phyloP scores from a whole-genome alignment of 2,797 vertebrate genomes.

The Merluccius polli region DNA sequence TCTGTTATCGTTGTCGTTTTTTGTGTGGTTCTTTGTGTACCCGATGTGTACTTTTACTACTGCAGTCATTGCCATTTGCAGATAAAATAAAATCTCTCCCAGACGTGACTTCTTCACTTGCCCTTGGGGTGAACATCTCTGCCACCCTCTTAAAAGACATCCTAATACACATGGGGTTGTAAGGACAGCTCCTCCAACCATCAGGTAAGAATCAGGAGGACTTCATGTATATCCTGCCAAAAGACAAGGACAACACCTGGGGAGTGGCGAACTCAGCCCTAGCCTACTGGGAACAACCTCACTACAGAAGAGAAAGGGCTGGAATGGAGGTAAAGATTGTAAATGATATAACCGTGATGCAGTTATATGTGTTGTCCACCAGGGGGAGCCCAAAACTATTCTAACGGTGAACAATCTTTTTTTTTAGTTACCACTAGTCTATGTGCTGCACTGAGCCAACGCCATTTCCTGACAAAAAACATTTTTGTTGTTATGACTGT shows the following conservation, averaged over 20 bases:
- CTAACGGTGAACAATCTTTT: background rate
- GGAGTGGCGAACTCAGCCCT: background rate
- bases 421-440: background rate
- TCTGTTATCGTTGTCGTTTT: too few relatives aligned
- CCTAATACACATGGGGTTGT: background rate
- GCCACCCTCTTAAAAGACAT: background rate
- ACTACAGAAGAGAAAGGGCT: background rate
- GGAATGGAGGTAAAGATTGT: background rate
- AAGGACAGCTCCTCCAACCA: background rate
- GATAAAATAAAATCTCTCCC: background rate
- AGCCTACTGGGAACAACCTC: too few relatives aligned
- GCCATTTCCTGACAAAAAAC: slow-evolving; percentile 27
- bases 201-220: background rate
- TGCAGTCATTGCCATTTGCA: background rate
- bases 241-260: background rate
- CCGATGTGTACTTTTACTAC: background rate
- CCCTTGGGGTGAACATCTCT: background rate
- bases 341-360: background rate
- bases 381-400: slow-evolving; percentile 45
- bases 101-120: background rate
- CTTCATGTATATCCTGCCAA: background rate
- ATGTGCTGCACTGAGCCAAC: background rate
- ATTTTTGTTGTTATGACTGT: too few relatives aligned
- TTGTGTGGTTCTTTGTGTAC: background rate
- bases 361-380: slow-evolving; percentile 31